phyloP scores from a whole-genome alignment of 2,888 invertebrate species.

The Latrodectus hesperus region DNA sequence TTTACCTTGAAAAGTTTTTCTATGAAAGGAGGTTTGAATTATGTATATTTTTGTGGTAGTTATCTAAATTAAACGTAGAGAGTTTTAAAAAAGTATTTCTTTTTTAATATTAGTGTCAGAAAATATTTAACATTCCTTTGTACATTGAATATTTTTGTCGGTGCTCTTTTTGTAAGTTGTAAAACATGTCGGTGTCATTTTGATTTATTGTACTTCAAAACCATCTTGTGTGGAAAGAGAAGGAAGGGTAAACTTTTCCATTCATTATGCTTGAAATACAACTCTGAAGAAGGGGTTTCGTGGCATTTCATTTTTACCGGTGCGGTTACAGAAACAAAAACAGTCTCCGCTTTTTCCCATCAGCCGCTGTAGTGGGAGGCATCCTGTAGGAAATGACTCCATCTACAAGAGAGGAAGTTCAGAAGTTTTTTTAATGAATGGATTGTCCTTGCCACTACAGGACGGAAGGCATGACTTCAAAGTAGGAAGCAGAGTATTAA shows the following conservation, averaged over 20 bases:
- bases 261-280: background rate
- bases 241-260: background rate
- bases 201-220: too few species aligned
- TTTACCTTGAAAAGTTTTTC: too few species aligned
- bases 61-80: too few species aligned
- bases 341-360: constrained; percentile 9
- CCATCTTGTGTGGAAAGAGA: too few species aligned
- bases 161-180: background rate
- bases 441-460: constrained; percentile 49
- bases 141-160: background rate
- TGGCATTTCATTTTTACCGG: too few species aligned
- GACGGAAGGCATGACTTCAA: constrained; percentile 44
- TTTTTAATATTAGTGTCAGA: too few species aligned
- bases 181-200: background rate
- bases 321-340: background rate
- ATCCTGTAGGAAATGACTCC: constrained; percentile 33
- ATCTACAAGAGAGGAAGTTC: constrained; percentile 39
- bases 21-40: too few species aligned
- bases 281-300: background rate
- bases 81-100: too few species aligned
- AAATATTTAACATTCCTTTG: too few species aligned
- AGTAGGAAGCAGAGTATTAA: constrained; percentile 31
- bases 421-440: constrained; percentile 55
- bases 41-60: too few species aligned
- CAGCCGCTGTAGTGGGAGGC: constrained; percentile 2